Percentiles rank a stretch among this genome's conserved stretches.
Evolutionary conservation across 1,140 invertebrate genomes (phyloP).

Genomic region (Pogonomyrmex californicus): DNA sequence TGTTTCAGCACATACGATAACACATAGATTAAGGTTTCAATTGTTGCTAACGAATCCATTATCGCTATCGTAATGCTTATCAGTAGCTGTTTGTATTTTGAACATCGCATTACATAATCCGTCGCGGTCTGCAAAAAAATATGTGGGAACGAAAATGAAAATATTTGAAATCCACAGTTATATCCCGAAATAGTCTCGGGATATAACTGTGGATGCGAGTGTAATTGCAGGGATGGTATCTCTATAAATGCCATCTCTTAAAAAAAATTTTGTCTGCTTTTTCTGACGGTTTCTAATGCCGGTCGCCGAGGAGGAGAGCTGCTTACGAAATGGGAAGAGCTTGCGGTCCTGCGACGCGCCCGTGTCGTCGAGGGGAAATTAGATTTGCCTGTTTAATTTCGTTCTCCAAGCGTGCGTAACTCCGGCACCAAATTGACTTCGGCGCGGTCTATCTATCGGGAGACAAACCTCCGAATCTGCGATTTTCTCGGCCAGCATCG

Average conservation of each 20-base stretch:
- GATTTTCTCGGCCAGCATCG: constrained; percentile 11
- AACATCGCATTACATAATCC: background rate
- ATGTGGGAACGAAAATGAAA: background rate
- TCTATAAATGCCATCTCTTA: background rate
- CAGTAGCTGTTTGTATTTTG: background rate
- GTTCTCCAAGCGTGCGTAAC: constrained; percentile 51
- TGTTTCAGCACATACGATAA: background rate
- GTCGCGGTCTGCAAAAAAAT: background rate
- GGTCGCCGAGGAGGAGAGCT: background rate
- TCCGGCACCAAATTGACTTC: constrained; percentile 44
- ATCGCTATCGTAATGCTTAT: background rate
- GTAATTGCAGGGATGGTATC: background rate
- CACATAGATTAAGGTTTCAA: constrained; percentile 11
- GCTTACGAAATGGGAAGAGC: constrained; percentile 12
- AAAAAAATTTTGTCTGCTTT: background rate
- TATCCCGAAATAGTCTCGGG: background rate
- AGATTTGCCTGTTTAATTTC: constrained; percentile 57
- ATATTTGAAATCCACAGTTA: constrained; percentile 10
- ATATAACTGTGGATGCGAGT: background rate
- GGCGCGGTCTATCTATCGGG: background rate
- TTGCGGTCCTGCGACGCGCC: constrained; percentile 5
- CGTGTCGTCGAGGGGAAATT: constrained; percentile 40
- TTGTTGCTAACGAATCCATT: background rate
- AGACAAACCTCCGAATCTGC: background rate
- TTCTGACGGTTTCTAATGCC: background rate